Percentiles rank a stretch among this genome's conserved stretches.
Conservation (phyloP, 2,113 vertebrate genomes). For the Halcyon senegalensis region DNA sequence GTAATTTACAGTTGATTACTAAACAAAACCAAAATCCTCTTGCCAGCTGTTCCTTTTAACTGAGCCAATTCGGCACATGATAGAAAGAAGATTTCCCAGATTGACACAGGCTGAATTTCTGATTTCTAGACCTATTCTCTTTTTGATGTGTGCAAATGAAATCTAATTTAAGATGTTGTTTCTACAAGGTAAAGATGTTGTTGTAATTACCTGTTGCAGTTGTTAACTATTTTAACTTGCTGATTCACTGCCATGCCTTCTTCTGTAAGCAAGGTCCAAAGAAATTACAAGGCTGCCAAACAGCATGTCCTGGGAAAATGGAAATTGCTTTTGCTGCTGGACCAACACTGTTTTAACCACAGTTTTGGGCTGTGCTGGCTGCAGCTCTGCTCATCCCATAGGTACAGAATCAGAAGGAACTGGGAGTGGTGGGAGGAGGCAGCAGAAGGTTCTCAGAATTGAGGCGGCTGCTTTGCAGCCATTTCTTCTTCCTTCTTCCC, state of each 20-base stretch:
- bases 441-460: not conserved
- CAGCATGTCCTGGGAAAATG: not conserved
- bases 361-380: not conserved
- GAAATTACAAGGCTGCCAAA: constrained; percentile 54
- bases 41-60: constrained; percentile 36
- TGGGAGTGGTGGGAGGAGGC: not conserved
- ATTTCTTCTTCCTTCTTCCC: not conserved
- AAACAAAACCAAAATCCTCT: not conserved
- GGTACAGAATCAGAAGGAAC: not conserved
- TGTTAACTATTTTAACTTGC: constrained; percentile 43
- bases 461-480: not conserved
- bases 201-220: constrained; percentile 50
- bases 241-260: constrained; percentile 51
- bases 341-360: not conserved
- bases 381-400: not conserved
- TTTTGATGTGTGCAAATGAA: constrained; percentile 58
- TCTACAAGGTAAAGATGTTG: constrained; percentile 45
- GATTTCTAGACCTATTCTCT: constrained; percentile 46
- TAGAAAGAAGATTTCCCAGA: not conserved
- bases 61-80: not conserved
- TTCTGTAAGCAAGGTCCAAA: constrained; percentile 23
- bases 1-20: not conserved
- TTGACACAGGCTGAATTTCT: constrained; percentile 31
- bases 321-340: constrained; percentile 40
- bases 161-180: constrained; percentile 41